Evolutionary conservation across 53 echinoderm and acorn worm genomes (phyloP).

Genomic region (Zoroaster sp.): DNA sequence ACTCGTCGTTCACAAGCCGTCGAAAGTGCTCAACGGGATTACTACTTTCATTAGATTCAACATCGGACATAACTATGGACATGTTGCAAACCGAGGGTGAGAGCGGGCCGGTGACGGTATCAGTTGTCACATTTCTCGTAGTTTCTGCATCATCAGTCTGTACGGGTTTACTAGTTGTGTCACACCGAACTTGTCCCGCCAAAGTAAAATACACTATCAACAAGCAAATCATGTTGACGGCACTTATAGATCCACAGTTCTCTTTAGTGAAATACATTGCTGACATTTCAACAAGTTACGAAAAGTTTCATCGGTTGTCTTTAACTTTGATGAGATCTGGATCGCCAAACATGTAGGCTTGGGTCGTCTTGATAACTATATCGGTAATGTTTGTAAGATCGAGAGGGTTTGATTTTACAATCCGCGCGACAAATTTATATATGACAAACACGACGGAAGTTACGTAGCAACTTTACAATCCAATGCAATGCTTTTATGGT

Average conservation of each 20-base stretch:
- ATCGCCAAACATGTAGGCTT: neutral
- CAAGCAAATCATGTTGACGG: neutral
- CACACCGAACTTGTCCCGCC: neutral
- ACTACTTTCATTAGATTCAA: too few relatives aligned
- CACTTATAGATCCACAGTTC: neutral
- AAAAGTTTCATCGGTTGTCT: neutral
- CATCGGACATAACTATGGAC: neutral
- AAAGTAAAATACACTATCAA: neutral
- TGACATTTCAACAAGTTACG: neutral
- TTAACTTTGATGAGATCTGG: neutral
- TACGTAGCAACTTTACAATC: too few relatives aligned
- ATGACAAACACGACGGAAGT: too few relatives aligned
- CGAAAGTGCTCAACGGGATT: neutral
- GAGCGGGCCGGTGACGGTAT: neutral
- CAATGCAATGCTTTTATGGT: too few relatives aligned
- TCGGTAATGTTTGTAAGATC: too few relatives aligned
- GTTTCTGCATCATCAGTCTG: neutral
- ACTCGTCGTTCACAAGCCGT: slow-evolving; percentile 9
- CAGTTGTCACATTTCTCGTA: neutral
- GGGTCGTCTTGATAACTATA: too few relatives aligned
- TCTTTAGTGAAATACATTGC: neutral
- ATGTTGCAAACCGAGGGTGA: neutral
- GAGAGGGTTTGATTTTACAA: too few relatives aligned
- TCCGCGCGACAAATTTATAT: too few relatives aligned
- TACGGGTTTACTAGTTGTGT: neutral